A percentile compares a stretch with the other conserved stretches of the same genome.
These are phyloP conservation scores for Suillia variegata DNA, from an alignment of 2,888 invertebrate genomes.

Conservation along the genomic window DNA sequence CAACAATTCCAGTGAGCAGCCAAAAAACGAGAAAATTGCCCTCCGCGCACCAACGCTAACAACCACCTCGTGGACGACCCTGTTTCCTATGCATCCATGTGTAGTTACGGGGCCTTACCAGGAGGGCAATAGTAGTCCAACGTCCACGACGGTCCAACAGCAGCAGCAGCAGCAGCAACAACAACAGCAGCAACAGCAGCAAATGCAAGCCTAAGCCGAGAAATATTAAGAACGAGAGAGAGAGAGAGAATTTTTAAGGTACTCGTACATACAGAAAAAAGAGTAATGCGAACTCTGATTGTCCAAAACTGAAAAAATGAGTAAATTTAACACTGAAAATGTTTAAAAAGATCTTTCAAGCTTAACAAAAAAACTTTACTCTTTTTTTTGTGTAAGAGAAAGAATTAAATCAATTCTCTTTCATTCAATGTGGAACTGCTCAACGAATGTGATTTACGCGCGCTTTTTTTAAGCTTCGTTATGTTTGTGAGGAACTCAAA, in stretches of 20 bases:
- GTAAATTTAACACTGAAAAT: too few species aligned
- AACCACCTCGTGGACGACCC: constrained; percentile 82
- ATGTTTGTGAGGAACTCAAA: background rate
- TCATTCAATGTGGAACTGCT: constrained; percentile 17
- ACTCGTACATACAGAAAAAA: too few species aligned
- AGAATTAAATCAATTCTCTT: background rate
- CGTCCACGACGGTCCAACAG: constrained; percentile 52
- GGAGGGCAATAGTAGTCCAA: constrained; percentile 65
- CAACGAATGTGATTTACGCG: constrained; percentile 22
- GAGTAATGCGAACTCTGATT: too few species aligned
- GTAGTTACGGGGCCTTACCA: constrained; percentile 86
- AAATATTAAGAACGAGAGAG: constrained; percentile 33
- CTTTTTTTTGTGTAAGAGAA: too few species aligned
- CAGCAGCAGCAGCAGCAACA: constrained; percentile 42
- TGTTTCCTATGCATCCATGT: constrained; percentile 86
- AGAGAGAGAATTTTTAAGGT: too few species aligned
- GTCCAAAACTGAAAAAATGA: too few species aligned
- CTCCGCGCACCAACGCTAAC: constrained; percentile 69
- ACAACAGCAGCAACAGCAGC: constrained; percentile 35
- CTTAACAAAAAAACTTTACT: too few species aligned
- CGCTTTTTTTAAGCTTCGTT: background rate
- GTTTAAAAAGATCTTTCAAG: too few species aligned
- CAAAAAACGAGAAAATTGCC: constrained; percentile 62
- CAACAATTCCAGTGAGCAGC: constrained; percentile 47
- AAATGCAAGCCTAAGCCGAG: constrained; percentile 34